Conservation (phyloP, 2,113 vertebrate genomes). For the Alaudala cheleensis region DNA sequence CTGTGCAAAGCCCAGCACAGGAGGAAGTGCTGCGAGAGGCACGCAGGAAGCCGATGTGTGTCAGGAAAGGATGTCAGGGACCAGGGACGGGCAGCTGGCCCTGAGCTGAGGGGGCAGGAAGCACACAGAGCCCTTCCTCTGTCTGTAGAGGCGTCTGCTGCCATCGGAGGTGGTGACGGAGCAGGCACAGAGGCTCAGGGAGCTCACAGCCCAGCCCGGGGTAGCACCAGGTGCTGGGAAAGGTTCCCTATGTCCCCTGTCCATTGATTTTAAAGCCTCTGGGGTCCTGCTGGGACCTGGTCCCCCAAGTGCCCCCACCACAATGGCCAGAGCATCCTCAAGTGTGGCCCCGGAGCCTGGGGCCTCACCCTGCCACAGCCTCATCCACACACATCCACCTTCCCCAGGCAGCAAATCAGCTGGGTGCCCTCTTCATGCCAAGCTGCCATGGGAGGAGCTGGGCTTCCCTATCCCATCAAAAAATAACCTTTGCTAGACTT, state of each 20-base stretch:
- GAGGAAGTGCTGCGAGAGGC: not conserved
- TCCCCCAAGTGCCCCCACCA: not conserved
- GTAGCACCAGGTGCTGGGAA: not conserved
- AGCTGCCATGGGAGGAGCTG: not conserved
- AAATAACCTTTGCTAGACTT: not conserved
- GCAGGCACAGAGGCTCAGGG: fast-evolving
- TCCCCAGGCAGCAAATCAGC: fast-evolving
- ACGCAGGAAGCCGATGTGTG: conserved; percentile 35
- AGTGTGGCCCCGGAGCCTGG: fast-evolving
- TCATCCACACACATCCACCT: not conserved
- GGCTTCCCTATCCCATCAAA: not conserved
- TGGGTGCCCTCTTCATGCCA: fast-evolving
- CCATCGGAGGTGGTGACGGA: fast-evolving
- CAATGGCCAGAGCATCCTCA: not conserved
- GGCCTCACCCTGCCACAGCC: not conserved
- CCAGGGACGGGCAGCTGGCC: not conserved
- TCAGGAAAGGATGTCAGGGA: conserved; percentile 29
- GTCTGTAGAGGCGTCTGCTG: not conserved
- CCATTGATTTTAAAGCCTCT: not conserved
- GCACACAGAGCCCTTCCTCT: not conserved
- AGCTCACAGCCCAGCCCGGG: not conserved
- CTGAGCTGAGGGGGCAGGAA: not conserved
- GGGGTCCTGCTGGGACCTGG: not conserved
- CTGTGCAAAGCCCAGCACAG: not conserved
- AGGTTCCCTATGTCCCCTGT: fast-evolving